These are phyloP conservation scores for Silurus glanis DNA, from an alignment of 2,113 vertebrate species.

Conservation along the genomic window DNA sequence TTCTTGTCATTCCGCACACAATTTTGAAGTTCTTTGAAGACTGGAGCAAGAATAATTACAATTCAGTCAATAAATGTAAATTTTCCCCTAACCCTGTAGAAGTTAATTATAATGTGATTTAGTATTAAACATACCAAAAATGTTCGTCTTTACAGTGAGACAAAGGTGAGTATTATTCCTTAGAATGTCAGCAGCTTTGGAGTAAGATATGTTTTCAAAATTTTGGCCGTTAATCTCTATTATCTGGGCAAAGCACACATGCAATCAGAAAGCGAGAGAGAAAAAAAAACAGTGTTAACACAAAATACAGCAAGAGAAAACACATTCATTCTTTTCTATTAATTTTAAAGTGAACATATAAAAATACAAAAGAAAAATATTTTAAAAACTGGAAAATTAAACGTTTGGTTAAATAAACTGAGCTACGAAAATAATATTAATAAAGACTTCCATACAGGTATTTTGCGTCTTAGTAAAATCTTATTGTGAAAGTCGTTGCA, in stretches of 20 bases:
- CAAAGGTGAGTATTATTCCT: constrained; percentile 94
- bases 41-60: constrained; percentile 59
- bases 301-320: background rate
- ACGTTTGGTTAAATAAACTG: background rate
- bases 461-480: background rate
- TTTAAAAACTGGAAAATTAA: background rate
- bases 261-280: background rate
- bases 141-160: constrained; percentile 96
- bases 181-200: constrained; percentile 91
- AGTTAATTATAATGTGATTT: background rate
- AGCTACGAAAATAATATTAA: background rate
- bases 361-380: background rate
- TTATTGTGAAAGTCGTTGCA: constrained; percentile 44
- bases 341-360: background rate
- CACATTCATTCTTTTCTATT: background rate
- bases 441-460: background rate
- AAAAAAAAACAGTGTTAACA: too few species aligned
- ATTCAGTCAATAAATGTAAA: background rate
- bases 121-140: constrained; percentile 81
- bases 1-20: constrained; percentile 86
- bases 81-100: background rate
- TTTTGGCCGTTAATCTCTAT: constrained; percentile 98
- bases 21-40: constrained; percentile 95
- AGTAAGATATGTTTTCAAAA: constrained; percentile 92
- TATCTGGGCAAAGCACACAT: constrained; percentile 75